Base-by-base conservation (phyloP, 2,888 invertebrate species). In the Drosophila suboccidentalis region DNA sequence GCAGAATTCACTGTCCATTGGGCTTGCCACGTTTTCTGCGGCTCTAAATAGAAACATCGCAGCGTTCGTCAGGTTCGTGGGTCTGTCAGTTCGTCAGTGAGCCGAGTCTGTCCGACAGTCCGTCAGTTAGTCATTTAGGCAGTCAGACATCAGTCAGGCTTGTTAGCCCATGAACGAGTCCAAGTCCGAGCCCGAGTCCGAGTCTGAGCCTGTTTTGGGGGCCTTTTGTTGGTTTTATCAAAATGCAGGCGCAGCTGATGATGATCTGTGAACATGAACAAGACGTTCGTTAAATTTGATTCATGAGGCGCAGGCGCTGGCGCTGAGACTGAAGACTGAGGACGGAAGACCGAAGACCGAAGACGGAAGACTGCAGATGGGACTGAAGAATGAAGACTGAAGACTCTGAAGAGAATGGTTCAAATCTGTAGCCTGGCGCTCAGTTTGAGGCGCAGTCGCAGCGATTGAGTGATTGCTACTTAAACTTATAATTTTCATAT, bases 381-480 rank as follows among this genome's bases (percentile, higher is more conserved):
- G 15, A 19, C 8, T 17, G 11, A 41, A 38, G 41, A 29, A 17
- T 41, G 38, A 6, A 38, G 36, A 34, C 11, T 11, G 34, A 3
- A 34, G 13, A 36, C 36, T 4, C 4, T 4, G 34, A 11, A 11
- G 11, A 36, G 36, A 38, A 43, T 43, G 15, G n/a, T 36, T 53
- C 13, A 22, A 50, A 29, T 51, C 51, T 51, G 34, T 51, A 17
- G 47, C 32, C 60, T 54, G 67, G 62, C 70, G 62, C 68, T 63
- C 51, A 61, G 39, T 63, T 68, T 72, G 86, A 85, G 90, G 84
- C 76, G 75, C 78, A 75, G 78, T 69, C 75, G 74, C 80, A 90
- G 90, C 92, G 92, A 92, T 92, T 92, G 92, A 92, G 92, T 92
- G 92, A 92, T 92, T 92, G 92, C 91, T 92, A 92, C 90, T 91